Evolutionary conservation across 92 coral and sea anemone genomes (phyloP).

Genomic region (Actinernus sp.): DNA sequence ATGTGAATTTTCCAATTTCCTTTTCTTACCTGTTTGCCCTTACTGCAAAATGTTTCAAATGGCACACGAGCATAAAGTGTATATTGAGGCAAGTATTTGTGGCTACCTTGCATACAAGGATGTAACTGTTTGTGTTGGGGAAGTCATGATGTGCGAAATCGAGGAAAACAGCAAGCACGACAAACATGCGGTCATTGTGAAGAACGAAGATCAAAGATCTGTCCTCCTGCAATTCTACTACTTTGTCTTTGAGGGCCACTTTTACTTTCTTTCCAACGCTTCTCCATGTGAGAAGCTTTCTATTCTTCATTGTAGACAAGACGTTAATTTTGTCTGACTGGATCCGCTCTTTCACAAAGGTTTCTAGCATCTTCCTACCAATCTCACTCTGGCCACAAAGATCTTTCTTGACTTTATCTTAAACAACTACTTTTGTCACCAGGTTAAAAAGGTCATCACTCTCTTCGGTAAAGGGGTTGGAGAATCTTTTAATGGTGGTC

Average conservation of each 20-base stretch:
- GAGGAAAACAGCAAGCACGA: slow-evolving; percentile 12
- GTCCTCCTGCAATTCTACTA: slow-evolving; percentile 34
- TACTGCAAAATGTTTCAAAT: slow-evolving; percentile 6
- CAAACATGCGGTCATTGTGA: neutral
- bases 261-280: slow-evolving; percentile 9
- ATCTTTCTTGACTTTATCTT: slow-evolving; percentile 48
- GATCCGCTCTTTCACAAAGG: slow-evolving; percentile 28
- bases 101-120: slow-evolving; percentile 52
- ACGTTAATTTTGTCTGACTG: slow-evolving; percentile 17
- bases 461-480: slow-evolving; percentile 57
- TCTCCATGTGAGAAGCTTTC: slow-evolving; percentile 40
- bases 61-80: slow-evolving; percentile 51
- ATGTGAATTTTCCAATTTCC: too few species aligned
- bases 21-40: too few species aligned
- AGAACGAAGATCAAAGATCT: too few species aligned
- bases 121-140: slow-evolving; percentile 55
- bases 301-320: slow-evolving; percentile 43
- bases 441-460: slow-evolving; percentile 51
- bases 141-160: slow-evolving; percentile 53
- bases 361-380: slow-evolving; percentile 10
- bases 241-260: slow-evolving; percentile 4
- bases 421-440: slow-evolving; percentile 45
- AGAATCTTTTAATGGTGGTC: slow-evolving; percentile 25
- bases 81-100: slow-evolving; percentile 35
- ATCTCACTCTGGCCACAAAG: slow-evolving; percentile 30